Evolutionary conservation across 2,888 invertebrate genomes (phyloP).

Genomic region (Monopis laevigella): DNA sequence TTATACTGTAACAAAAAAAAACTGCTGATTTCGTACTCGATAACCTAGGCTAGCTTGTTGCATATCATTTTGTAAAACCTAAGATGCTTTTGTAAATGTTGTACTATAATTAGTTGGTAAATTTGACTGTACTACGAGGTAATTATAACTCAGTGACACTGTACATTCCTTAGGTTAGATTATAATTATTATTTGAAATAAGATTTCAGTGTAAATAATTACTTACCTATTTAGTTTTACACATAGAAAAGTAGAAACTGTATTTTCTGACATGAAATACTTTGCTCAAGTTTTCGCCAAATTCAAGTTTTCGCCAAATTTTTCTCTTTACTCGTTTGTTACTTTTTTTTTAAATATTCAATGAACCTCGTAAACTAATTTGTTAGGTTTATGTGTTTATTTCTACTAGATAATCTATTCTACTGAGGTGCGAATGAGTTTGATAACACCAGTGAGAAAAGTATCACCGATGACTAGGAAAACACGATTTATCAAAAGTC

Average conservation of each 20-base stretch:
- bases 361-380: too few species aligned
- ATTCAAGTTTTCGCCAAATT: not conserved
- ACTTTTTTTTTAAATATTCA: too few species aligned
- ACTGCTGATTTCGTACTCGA: not conserved
- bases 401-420: too few species aligned
- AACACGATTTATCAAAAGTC: too few species aligned
- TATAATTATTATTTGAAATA: conserved; percentile 30
- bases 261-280: not conserved
- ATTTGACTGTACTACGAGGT: conserved; percentile 47
- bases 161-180: conserved; percentile 38
- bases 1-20: not conserved
- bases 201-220: conserved; percentile 55
- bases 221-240: conserved; percentile 13
- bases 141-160: conserved; percentile 26
- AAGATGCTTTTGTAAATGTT: conserved; percentile 60
- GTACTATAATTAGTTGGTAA: conserved; percentile 38
- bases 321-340: not conserved
- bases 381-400: too few species aligned
- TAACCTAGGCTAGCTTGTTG: conserved; percentile 45
- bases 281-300: conserved; percentile 5
- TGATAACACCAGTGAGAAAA: too few species aligned
- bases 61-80: conserved; percentile 49
- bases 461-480: too few species aligned
- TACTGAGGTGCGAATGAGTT: too few species aligned
- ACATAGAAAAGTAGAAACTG: not conserved